These are phyloP conservation scores for Poeciliopsis turrubarensis DNA, from an alignment of 2,113 vertebrate genomes.

Conservation along the genomic window DNA sequence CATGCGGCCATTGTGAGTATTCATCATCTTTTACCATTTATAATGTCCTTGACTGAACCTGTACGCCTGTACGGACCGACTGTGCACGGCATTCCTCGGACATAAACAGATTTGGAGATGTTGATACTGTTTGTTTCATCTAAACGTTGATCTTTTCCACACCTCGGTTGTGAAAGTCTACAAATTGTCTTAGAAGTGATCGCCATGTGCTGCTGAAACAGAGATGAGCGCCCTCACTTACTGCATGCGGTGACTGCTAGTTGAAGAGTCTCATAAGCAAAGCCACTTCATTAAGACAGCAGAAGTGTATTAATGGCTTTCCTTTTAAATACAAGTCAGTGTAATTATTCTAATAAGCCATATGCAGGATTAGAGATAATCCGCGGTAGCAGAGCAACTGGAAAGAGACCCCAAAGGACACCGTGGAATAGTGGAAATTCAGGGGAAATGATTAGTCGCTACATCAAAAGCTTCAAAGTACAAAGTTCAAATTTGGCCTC, in stretches of 20 bases:
- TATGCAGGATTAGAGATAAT: constrained; percentile 80
- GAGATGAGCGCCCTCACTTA: no score
- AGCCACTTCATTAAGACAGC: constrained; percentile 53
- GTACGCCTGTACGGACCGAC: neutral
- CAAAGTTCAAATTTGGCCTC: constrained; percentile 49
- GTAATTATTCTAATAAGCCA: constrained; percentile 79
- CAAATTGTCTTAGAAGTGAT: neutral
- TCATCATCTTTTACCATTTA: constrained; percentile 14
- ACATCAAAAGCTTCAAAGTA: constrained; percentile 73
- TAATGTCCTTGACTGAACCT: constrained; percentile 31
- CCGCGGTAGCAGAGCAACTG: constrained; percentile 76
- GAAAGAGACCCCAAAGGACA: constrained; percentile 77
- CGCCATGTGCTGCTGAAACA: no score
- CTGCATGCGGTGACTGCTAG: constrained; percentile 14
- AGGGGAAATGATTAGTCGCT: constrained; percentile 75
- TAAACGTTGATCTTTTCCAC: no score
- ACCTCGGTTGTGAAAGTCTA: neutral
- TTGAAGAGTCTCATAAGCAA: constrained; percentile 43
- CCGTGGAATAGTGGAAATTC: constrained; percentile 71
- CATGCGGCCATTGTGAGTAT: constrained; percentile 79
- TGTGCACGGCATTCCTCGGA: no score
- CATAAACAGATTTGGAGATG: no score
- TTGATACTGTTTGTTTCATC: no score
- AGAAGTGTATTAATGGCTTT: constrained; percentile 71
- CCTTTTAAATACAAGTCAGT: constrained; percentile 66